phyloP scores from a whole-genome alignment of 2,113 vertebrate genomes.

The Elachura formosa region DNA sequence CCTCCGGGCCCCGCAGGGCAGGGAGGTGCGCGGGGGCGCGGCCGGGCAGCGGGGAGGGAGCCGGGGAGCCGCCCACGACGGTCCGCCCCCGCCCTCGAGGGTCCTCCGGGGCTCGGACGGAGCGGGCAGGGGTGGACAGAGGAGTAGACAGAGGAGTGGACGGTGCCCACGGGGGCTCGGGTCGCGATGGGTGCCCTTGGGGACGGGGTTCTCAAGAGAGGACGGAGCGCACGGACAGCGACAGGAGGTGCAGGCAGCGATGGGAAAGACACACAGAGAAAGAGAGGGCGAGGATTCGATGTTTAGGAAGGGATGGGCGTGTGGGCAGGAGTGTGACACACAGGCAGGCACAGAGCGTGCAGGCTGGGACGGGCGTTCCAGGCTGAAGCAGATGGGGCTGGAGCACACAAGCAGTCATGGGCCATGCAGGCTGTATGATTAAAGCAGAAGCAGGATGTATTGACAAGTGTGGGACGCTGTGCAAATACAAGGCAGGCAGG shows the following conservation, averaged over 20 bases:
- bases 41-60: background rate
- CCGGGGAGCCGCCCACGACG: slow-evolving; percentile 1
- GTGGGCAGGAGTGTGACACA: background rate
- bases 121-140: background rate
- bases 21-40: slow-evolving; percentile 35
- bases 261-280: fast-evolving
- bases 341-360: background rate
- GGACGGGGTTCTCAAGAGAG: too few species aligned
- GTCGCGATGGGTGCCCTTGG: too few species aligned
- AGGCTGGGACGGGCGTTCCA: background rate
- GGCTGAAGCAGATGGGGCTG: too few species aligned
- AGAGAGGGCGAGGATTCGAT: background rate
- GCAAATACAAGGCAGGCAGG: background rate
- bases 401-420: too few species aligned
- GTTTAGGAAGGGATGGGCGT: too few species aligned
- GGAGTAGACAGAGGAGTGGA: too few species aligned
- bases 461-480: background rate
- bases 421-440: background rate
- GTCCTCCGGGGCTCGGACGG: background rate
- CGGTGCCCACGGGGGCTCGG: too few species aligned
- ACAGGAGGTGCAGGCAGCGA: background rate
- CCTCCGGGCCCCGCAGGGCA: slow-evolving; percentile 20
- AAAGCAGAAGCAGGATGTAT: fast-evolving
- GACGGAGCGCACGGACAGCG: too few species aligned
- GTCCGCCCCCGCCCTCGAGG: background rate